Percentiles rank a stretch among this genome's conserved stretches.
These are phyloP conservation scores for Camelus dromedarius DNA, from an alignment of 2,113 vertebrate genomes.

Conservation along the genomic window DNA sequence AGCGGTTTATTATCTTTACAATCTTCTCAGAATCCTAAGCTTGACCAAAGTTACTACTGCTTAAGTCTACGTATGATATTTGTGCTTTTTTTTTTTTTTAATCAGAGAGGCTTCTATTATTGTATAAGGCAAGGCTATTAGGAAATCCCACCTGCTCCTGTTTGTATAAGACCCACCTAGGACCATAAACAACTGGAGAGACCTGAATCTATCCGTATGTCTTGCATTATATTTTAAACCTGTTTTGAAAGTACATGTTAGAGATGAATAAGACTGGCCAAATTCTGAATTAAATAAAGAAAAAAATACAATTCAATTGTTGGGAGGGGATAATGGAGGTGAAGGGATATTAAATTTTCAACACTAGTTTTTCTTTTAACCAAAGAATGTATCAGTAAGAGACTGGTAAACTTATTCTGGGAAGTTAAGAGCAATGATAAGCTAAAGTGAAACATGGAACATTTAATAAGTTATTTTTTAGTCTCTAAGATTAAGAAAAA, in stretches of 20 bases:
- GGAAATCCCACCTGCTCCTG: not conserved
- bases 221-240: slow-evolving; percentile 10
- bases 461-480: not conserved
- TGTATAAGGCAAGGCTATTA: not conserved
- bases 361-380: not conserved
- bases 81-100: not conserved
- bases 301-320: slow-evolving; percentile 11
- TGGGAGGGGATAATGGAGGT: not conserved
- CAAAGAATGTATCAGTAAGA: not conserved
- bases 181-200: not conserved
- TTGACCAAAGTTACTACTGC: not conserved
- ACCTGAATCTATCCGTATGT: not conserved
- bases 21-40: not conserved
- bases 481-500: too few species aligned
- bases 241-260: slow-evolving; percentile 27
- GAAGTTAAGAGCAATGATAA: slow-evolving; percentile 5
- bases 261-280: slow-evolving; percentile 16
- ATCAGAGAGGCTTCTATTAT: slow-evolving; percentile 2
- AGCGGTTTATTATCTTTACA: not conserved
- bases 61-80: not conserved
- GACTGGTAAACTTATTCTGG: not conserved
- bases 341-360: not conserved
- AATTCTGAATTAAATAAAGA: slow-evolving; percentile 52
- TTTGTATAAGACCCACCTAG: not conserved
- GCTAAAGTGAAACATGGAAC: not conserved